Conservation (phyloP, 2,113 vertebrate genomes). For the Oplegnathus fasciatus region DNA sequence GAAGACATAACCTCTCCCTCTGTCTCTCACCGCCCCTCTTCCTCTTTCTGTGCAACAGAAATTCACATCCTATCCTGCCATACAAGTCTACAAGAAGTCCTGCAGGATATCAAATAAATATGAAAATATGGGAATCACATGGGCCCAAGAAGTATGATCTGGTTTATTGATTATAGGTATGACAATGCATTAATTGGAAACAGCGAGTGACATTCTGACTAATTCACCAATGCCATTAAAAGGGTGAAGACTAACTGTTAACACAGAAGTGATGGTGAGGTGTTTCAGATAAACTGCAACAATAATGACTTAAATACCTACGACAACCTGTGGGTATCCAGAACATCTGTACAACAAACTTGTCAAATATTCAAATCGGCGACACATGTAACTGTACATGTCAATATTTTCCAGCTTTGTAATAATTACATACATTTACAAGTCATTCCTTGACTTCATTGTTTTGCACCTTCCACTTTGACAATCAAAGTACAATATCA, state of each 20-base stretch:
- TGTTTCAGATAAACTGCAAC: slow-evolving; percentile 25
- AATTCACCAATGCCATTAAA: slow-evolving; percentile 29
- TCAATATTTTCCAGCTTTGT: slow-evolving; percentile 64
- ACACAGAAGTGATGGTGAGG: slow-evolving; percentile 40
- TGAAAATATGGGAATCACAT: background rate
- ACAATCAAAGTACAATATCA: slow-evolving; percentile 49
- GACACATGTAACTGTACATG: slow-evolving; percentile 56
- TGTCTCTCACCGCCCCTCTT: slow-evolving; percentile 5
- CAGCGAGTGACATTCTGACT: slow-evolving; percentile 29
- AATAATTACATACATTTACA: slow-evolving; percentile 77
- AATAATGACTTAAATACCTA: slow-evolving; percentile 30
- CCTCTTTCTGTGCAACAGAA: slow-evolving; percentile 3
- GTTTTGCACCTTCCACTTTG: slow-evolving; percentile 47
- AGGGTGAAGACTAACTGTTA: slow-evolving; percentile 18
- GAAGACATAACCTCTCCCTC: slow-evolving; percentile 55
- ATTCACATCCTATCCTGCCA: background rate
- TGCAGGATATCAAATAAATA: background rate
- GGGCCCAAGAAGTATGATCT: slow-evolving; percentile 5
- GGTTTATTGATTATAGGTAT: slow-evolving; percentile 71
- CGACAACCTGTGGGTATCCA: slow-evolving; percentile 4
- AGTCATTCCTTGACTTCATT: slow-evolving; percentile 34
- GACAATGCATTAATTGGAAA: slow-evolving; percentile 45
- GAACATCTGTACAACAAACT: slow-evolving; percentile 61
- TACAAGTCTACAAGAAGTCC: background rate
- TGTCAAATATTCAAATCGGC: slow-evolving; percentile 56